phyloP scores from a whole-genome alignment of 2,113 vertebrate species.

The Morone chrysops region DNA sequence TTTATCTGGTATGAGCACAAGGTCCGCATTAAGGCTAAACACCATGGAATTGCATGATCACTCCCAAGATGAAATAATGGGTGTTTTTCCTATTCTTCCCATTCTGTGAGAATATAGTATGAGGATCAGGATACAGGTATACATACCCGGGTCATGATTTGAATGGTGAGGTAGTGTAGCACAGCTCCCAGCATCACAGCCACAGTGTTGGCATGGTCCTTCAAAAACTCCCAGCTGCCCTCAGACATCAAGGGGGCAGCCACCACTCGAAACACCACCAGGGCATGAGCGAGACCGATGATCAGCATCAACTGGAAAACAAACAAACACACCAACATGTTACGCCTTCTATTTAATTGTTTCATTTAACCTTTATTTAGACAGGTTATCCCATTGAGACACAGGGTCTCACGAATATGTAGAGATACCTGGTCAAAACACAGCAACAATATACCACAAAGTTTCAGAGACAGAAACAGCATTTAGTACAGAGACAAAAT shows the following conservation, averaged over 20 bases:
- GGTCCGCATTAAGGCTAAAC: no score
- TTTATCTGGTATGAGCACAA: no score
- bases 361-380: no score
- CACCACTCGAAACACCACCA: slow-evolving; percentile 91
- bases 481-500: no score
- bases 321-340: slow-evolving; percentile 21
- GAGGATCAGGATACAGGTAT: not conserved
- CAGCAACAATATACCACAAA: no score
- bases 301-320: slow-evolving; percentile 87
- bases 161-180: slow-evolving; percentile 91
- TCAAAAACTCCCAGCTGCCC: slow-evolving; percentile 68
- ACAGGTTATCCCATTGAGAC: no score
- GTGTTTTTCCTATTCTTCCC: no score
- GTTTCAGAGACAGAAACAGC: no score
- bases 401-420: no score
- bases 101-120: not conserved
- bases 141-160: slow-evolving; percentile 88
- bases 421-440: no score
- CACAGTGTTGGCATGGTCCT: slow-evolving; percentile 80
- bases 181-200: slow-evolving; percentile 87
- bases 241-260: slow-evolving; percentile 78
- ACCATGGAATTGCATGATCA: no score
- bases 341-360: not conserved
- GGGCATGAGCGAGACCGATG: slow-evolving; percentile 87
- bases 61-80: no score